Evolutionary conservation across 1,140 invertebrate species (phyloP), one percentile per base, ranked within the genome.

Genomic region (Meloidogyne hapla): DNA sequence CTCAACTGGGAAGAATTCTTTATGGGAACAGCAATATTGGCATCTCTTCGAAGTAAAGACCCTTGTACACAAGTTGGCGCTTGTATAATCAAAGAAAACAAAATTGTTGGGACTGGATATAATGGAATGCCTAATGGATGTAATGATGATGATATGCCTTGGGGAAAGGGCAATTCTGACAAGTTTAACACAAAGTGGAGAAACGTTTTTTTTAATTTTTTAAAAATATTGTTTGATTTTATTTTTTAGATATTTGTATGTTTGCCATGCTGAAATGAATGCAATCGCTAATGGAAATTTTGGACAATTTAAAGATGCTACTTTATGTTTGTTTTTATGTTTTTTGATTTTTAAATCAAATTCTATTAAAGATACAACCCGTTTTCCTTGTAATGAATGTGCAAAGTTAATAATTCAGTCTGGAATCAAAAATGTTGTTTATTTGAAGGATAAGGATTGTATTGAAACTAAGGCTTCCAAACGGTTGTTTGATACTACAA

Each of bases 371-470:
- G 69, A 78, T 70, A 42, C 68, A 18, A 92, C 91, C 0, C 87
- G 95, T 9, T 98, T 97, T 88, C 95, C 95, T 0, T 98, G 95
- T 85, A 96, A 96, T 86, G 94, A 96, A 88, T 98, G 95, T 90
- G 93, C 95, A 0, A 97, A 98, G 89, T 88, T 95, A 3, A 94
- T 98, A n/a, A 95, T 97, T 84, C 95, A 76, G 61, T 76, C 75
- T 21, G 38, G 75, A 48, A 74, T 76, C 21, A 56, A 63, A 48
- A 64, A 42, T 23, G 75, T 76, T 21, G 69, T 76, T 62, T 73
- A 76, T 76, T 42, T 76, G n/a, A 61, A 28, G 25, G 75, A 76
- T 38, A 76, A 76, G 56, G 42, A 76, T 15, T 38, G 33, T 21
- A 18, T 70, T 8, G 48, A 71, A 74, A 76, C 68, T 64, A 69